phyloP scores from a whole-genome alignment of 2,797 vertebrate species.

The Xenops minutus region DNA sequence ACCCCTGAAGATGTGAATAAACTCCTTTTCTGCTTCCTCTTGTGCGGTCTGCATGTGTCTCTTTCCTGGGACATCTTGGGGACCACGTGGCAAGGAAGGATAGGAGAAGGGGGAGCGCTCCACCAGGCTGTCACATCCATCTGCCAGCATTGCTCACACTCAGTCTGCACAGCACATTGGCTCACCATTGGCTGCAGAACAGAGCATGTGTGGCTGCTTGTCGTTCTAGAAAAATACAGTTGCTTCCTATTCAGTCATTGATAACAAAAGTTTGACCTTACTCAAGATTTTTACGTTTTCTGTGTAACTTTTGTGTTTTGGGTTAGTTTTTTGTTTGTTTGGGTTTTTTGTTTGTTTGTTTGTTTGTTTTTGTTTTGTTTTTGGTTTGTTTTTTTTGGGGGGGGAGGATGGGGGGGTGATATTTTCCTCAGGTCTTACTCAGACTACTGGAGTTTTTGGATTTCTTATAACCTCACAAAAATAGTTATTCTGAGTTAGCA shows the following conservation, averaged over 20 bases:
- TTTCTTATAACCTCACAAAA: background rate
- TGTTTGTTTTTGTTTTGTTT: too few relatives aligned
- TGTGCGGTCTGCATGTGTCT: too few relatives aligned
- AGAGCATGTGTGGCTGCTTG: background rate
- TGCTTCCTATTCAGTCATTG: background rate
- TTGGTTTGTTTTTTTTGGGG: too few relatives aligned
- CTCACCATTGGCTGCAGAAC: background rate
- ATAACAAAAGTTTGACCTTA: background rate
- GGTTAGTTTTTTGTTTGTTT: background rate
- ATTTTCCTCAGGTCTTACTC: background rate
- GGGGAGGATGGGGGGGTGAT: too few relatives aligned
- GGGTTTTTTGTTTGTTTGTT: too few relatives aligned
- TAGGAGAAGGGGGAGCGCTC: too few relatives aligned
- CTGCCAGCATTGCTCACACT: background rate
- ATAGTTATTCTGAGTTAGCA: background rate
- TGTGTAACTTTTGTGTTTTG: background rate
- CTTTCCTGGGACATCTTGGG: too few relatives aligned
- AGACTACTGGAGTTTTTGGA: background rate
- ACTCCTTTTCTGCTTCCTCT: too few relatives aligned
- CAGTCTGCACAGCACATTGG: background rate
- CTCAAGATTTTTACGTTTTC: background rate
- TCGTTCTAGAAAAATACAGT: background rate
- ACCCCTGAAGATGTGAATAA: too few relatives aligned
- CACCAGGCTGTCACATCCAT: too few relatives aligned
- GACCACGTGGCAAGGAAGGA: too few relatives aligned